A percentile compares a stretch with the other conserved stretches of the same genome.
Evolutionary conservation across 2,888 invertebrate species (phyloP).

Genomic region (Clistopyga incitator): DNA sequence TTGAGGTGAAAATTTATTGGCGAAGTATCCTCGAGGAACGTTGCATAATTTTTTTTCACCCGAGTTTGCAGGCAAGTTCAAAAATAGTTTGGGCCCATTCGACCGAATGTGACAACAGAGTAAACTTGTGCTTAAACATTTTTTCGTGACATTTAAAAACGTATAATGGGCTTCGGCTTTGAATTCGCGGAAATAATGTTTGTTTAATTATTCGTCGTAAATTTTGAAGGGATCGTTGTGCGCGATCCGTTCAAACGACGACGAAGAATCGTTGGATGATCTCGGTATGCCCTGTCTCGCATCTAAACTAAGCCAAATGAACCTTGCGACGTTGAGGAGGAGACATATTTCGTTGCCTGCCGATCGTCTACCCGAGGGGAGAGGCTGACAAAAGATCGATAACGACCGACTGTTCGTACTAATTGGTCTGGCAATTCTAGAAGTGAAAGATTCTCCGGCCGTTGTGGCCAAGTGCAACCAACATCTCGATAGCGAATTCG

Average conservation of each 20-base stretch:
- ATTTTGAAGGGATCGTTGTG: conserved; percentile 4
- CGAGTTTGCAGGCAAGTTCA: too few relatives aligned
- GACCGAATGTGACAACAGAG: too few relatives aligned
- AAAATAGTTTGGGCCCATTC: too few relatives aligned
- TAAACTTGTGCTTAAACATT: neutral
- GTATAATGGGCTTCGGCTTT: neutral
- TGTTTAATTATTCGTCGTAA: neutral
- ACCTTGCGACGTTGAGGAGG: conserved; percentile 53
- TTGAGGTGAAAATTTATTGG: too few relatives aligned
- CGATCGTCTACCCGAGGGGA: neutral
- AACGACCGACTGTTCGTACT: conserved; percentile 28
- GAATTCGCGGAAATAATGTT: neutral
- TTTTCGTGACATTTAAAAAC: neutral
- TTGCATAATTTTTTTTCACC: too few relatives aligned
- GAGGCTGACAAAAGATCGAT: conserved; percentile 25
- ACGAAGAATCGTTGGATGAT: conserved; percentile 47
- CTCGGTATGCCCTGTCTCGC: conserved; percentile 48
- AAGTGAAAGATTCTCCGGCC: conserved; percentile 22
- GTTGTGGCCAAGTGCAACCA: conserved; percentile 14
- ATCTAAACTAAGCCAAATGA: conserved; percentile 39
- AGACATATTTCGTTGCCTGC: neutral
- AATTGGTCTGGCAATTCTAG: conserved; percentile 28
- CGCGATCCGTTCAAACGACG: conserved; percentile 28
- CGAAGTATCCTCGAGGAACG: too few relatives aligned
- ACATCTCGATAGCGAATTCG: conserved; percentile 31